Evolutionary conservation across 2,888 invertebrate species (phyloP), one percentile per base, ranked within the genome.

Genomic region (Anoncus sp.): DNA sequence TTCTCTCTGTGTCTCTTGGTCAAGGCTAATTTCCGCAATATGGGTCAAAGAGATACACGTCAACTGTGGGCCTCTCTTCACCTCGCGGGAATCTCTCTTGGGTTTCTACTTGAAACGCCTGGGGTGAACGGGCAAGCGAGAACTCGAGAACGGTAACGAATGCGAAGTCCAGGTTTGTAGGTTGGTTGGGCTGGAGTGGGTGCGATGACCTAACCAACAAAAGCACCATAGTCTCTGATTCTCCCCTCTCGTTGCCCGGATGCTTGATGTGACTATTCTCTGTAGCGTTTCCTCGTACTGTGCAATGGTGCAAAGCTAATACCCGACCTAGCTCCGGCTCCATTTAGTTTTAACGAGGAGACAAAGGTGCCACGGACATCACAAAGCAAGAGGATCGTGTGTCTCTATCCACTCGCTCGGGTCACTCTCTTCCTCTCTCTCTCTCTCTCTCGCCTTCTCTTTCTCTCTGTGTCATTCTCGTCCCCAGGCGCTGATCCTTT

Each of bases 291-390:
- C 53, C 75, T 69, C 40, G 72, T 72, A 40, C 57, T 71, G 35
- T 40, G 73, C 75, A 77, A 82, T 80, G 77, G 79, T 74, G 75
- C 80, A 82, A 80, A 81, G 82, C 80, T 82, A 81, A 82, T 81
- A 81, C 80, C 72, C 71, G 62, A 80, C 60, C 65, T 47, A 60
- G 71, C 71, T 71, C 57, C 51, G 57, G 65, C 77, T 81, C 83
- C 81, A 79, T 85, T 81, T 75, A 85, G 84, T 82, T 87, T 86
- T 85, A 85, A 86, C 82, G 82, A 83, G 81, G 81, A 79, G 81
- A 85, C 83, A 83, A 85, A 85, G 82, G 79, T 62, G 62, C 67
- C 67, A 59, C 57, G 70, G 75, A 78, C 73, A 79, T 81, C 80
- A 80, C 79, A 79, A 79, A 74, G 79, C 77, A 75, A 72, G 71